These are phyloP conservation scores for Morus bassanus DNA, from an alignment of 2,797 vertebrate species.

Conservation along the genomic window DNA sequence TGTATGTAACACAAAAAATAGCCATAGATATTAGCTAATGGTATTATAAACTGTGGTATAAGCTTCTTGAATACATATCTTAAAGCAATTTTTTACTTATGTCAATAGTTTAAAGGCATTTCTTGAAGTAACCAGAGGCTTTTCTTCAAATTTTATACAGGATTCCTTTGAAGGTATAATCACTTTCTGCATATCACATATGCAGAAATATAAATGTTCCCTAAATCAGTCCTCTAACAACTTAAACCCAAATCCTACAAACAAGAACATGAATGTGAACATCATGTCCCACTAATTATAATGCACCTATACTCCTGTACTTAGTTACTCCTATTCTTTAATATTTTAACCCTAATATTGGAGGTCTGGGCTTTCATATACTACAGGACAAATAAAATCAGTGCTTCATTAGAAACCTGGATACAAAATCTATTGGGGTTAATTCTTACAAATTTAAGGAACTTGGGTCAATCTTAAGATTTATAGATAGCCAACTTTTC, in stretches of 20 bases:
- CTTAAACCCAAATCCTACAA: not conserved
- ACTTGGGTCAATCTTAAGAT: not conserved
- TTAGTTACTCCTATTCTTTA: not conserved
- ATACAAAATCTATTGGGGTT: not conserved
- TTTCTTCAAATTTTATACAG: not conserved
- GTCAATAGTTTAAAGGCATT: not conserved
- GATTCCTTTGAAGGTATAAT: not conserved
- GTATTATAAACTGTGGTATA: not conserved
- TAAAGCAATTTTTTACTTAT: not conserved
- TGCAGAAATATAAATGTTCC: not conserved
- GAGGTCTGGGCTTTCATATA: not conserved
- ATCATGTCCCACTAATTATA: not conserved
- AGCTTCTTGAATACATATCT: not conserved
- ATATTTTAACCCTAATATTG: not conserved
- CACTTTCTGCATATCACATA: not conserved
- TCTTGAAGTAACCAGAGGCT: not conserved
- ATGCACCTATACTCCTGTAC: not conserved
- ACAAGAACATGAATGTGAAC: not conserved
- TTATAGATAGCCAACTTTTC: not conserved
- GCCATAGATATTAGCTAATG: not conserved
- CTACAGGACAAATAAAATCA: not conserved
- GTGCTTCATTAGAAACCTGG: not conserved
- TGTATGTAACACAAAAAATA: not conserved
- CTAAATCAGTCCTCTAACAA: not conserved
- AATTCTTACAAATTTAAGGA: not conserved